phyloP scores from a whole-genome alignment of 2,113 vertebrate genomes.

The Saguinus imperator region DNA sequence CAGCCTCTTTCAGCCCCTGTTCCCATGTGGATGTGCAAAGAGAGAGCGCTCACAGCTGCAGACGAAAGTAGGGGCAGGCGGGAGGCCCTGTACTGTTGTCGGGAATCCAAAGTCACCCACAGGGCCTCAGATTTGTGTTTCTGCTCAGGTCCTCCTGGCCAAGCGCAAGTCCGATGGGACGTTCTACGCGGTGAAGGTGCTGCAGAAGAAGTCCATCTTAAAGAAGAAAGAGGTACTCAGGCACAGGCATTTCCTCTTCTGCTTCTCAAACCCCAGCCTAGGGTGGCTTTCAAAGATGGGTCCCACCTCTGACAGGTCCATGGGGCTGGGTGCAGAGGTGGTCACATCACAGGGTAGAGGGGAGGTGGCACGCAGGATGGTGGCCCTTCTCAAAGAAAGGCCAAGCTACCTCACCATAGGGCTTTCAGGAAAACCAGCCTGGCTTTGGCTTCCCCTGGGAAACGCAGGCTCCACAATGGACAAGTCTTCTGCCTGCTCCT shows the following conservation, averaged over 20 bases:
- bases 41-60: background rate
- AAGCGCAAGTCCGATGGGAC: constrained; percentile 93
- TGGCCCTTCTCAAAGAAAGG: background rate
- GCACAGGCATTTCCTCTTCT: background rate
- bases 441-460: background rate
- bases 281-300: background rate
- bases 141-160: constrained; percentile 93
- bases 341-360: background rate
- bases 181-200: constrained; percentile 97
- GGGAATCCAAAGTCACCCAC: background rate
- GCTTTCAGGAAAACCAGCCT: background rate
- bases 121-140: background rate
- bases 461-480: background rate
- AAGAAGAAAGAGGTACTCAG: constrained; percentile 95
- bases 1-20: background rate
- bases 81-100: background rate
- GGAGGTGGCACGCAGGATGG: too few relatives aligned
- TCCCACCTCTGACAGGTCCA: background rate
- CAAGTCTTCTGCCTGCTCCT: background rate
- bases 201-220: constrained; percentile 97
- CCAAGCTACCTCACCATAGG: background rate
- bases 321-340: background rate
- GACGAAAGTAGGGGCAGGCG: background rate
- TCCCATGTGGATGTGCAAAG: background rate
- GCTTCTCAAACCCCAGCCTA: background rate